These are phyloP conservation scores for Nasonia vitripennis DNA, from an alignment of 1,140 invertebrate genomes.

Conservation along the genomic window DNA sequence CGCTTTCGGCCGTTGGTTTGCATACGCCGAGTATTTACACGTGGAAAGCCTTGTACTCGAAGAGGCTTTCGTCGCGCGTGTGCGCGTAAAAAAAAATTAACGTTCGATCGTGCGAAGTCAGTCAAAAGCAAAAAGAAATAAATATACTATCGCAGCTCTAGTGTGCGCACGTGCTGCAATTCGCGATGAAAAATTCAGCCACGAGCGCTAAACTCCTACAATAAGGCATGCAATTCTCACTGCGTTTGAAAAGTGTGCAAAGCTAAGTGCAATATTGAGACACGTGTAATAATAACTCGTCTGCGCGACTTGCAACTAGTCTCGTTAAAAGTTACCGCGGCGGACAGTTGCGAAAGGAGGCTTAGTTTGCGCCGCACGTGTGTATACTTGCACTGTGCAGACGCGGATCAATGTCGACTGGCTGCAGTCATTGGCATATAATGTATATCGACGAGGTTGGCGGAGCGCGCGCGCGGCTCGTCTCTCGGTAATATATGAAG, in stretches of 20 bases:
- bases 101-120: no score
- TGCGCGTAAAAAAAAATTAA: no score
- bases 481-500: conserved; percentile 57
- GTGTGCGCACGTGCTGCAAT: background rate
- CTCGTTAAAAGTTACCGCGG: background rate
- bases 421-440: conserved; percentile 49
- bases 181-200: background rate
- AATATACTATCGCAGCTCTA: no score
- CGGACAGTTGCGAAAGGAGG: background rate
- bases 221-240: no score
- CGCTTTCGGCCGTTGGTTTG: background rate
- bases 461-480: background rate
- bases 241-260: no score
- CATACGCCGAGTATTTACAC: background rate
- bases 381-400: no score
- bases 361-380: no score
- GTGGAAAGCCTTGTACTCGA: background rate
- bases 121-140: no score
- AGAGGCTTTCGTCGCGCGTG: background rate
- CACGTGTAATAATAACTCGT: background rate
- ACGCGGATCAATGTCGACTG: conserved; percentile 47
- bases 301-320: background rate
- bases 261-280: background rate
- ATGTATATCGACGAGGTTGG: conserved; percentile 20
- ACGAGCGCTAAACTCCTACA: background rate